Evolutionary conservation across 2,797 vertebrate species (phyloP), one percentile per base, ranked within the genome.

Genomic region (Australoheros facetus): DNA sequence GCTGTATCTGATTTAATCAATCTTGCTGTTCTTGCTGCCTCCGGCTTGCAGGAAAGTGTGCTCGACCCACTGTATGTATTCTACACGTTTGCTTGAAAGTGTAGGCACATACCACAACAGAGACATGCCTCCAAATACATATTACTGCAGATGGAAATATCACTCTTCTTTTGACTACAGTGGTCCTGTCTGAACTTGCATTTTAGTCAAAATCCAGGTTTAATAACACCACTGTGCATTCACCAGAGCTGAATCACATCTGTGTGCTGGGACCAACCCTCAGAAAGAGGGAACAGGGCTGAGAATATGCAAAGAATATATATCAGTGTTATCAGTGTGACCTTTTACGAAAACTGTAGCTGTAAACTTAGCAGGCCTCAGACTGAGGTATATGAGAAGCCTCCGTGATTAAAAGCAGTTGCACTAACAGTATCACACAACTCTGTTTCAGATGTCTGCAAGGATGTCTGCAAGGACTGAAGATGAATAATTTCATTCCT

Each of bases 261-360:
- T 16, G 62, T 58, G 56, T 30, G 75, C 8, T 78, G 75, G 79
- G 54, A 72, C 74, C 3, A 54, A 83, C 42, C 66, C 72, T 56
- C 56, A 81, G 79, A 81, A 26, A 73, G 73, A 80, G 77, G 57
- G 5, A 45, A 64, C 37, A 51, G 21, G 19, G 75, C 71, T 66
- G 82, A 90, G 77, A 56, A 39, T 84, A 84, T 74, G 72, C 75
- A 77, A 73, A 69, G 86, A 82, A 92, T 89, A 94, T 86, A 26
- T 26, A 26, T 26, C 26, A 26, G 2, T 26, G 26, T 26, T 26
- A 92, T 88, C 82, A 84, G 81, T 42, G 56, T 92, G 92, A 94
- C 93, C 91, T 94, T 91, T 30, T 91, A 71, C 80, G 57, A 62
- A 56, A 23, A 79, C 56, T 74, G 45, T 9, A 71, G 62, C 75